Base-by-base conservation (phyloP, 2,888 invertebrate genomes). In the Protophormia terraenovae region DNA sequence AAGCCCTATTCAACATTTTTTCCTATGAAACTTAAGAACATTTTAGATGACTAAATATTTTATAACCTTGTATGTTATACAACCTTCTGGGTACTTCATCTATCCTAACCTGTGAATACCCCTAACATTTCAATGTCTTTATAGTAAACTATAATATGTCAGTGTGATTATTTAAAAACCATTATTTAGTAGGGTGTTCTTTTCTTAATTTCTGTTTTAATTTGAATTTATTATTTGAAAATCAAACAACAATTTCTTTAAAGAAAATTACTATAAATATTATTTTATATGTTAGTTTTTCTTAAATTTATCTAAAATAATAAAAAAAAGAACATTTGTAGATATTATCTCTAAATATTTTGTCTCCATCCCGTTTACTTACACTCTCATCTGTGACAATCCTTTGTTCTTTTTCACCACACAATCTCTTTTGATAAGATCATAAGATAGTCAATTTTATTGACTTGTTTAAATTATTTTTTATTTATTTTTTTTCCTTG, bases 391-490 rank as follows among this genome's bases (percentile, higher is more conserved):
- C 16, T 16, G 7, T 64, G 47, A 64, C 69, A 82, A 82, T 82
- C 76, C 76, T 66, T 72, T 71, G 32, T 22, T 50, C 32, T 8
- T n/a, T n/a, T 8, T 1, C 41, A 19, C 10, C 2, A 1, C 8
- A 4, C 22, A 38, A 71, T 76, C 64, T 69, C 14, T 22, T n/a
- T 29, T 62, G 71, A 82, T 76, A 82, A 82, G 82, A 82, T 82
- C 82, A 71, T 82, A 71, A 82, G 76, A 82, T 76, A 76, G 62
- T 24, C 64, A 71, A 16, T 82, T 82, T 82, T 76, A 82, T 76
- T 41, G 53, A 64, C 64, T 55, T 76, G 66, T 71, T 76, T 76
- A 76, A 82, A 64, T 66, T 82, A 64, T 41, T 5, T 41, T 58
- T 55, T 7, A 16, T 8, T n/a, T 27, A 6, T 10, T 41, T 6